Percentiles rank a stretch among this genome's conserved stretches.
These are phyloP conservation scores for Pseudeuparius sepicola DNA, from an alignment of 2,888 invertebrate species.

Conservation along the genomic window DNA sequence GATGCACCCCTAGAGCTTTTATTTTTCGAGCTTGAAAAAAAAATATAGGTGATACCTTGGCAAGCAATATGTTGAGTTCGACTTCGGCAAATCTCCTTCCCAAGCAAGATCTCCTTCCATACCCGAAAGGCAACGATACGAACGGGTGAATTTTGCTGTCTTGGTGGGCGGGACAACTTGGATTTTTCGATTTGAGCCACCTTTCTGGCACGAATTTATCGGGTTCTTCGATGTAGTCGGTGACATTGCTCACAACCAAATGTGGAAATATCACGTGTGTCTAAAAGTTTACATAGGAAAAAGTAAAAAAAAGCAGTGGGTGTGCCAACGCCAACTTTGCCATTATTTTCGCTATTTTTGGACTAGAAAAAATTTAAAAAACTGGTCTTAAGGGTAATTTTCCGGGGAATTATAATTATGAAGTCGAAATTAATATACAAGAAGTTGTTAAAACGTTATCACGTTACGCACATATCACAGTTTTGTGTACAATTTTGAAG, in stretches of 20 bases:
- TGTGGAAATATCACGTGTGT: slow-evolving; percentile 72
- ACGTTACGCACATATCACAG: no score
- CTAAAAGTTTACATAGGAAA: slow-evolving; percentile 43
- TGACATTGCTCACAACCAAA: slow-evolving; percentile 63
- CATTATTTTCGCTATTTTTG: no score
- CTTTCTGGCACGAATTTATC: slow-evolving; percentile 63
- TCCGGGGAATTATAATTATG: no score
- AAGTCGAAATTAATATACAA: no score
- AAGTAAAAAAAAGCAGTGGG: no score
- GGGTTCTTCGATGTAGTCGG: slow-evolving; percentile 62
- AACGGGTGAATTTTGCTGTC: slow-evolving; percentile 59
- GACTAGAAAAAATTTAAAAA: no score
- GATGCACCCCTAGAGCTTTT: no score
- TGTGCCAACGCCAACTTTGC: no score
- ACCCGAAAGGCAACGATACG: slow-evolving; percentile 66
- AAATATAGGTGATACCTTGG: slow-evolving; percentile 48
- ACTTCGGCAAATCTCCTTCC: slow-evolving; percentile 75
- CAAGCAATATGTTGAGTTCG: slow-evolving; percentile 61
- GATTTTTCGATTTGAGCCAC: slow-evolving; percentile 52
- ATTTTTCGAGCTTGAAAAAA: not conserved
- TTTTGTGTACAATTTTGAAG: no score
- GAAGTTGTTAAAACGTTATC: no score
- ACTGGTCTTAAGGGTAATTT: not conserved
- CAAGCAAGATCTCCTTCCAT: slow-evolving; percentile 65
- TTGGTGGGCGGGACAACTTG: slow-evolving; percentile 30